Evolutionary conservation across 2,888 invertebrate species (phyloP).

Genomic region (Hypolimnas misippus): DNA sequence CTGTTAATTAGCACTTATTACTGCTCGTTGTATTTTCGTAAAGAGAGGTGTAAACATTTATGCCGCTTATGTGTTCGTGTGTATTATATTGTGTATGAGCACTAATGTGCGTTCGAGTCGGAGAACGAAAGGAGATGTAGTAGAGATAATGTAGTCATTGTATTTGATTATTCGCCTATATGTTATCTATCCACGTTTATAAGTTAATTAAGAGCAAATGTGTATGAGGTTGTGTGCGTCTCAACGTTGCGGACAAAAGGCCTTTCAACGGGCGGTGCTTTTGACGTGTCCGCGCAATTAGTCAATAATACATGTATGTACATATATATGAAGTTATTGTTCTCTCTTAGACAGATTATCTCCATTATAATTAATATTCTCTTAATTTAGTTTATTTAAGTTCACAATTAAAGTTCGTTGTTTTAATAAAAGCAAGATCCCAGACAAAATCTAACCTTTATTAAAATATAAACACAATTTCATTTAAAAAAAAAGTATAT

Average conservation of each 20-base stretch:
- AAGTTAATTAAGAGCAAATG: conserved; percentile 70
- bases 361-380: neutral
- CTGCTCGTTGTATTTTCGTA: conserved; percentile 35
- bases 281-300: conserved; percentile 53
- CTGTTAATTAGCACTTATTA: conserved; percentile 33
- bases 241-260: conserved; percentile 60
- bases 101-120: neutral
- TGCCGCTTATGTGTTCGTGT: conserved; percentile 1
- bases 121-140: neutral
- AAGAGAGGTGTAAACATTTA: conserved; percentile 5
- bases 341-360: conserved; percentile 7
- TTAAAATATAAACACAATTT: neutral
- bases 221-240: conserved; percentile 58
- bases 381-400: neutral
- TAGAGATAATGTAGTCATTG: conserved; percentile 49
- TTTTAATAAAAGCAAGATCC: neutral
- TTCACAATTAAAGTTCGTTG: neutral
- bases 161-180: conserved; percentile 49
- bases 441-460: neutral
- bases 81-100: neutral
- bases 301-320: conserved; percentile 19
- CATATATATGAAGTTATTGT: conserved; percentile 19
- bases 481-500: neutral
- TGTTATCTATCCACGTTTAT: conserved; percentile 58
- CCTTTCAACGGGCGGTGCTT: conserved; percentile 70